Evolutionary conservation across 2,113 vertebrate genomes (phyloP).

Genomic region (Forbesichthys papilliferus): DNA sequence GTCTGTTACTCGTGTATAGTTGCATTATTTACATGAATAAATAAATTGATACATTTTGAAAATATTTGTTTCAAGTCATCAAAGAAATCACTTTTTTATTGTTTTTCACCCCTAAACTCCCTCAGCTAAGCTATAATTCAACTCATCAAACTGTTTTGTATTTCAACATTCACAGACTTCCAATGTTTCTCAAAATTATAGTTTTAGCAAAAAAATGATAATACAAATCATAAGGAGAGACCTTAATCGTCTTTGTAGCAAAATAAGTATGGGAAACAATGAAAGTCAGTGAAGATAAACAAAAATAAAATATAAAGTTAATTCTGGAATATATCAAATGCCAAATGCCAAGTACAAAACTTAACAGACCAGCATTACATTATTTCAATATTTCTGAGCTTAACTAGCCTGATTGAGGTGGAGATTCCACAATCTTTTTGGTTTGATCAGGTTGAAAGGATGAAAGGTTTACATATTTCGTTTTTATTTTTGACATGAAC

Average conservation of each 20-base stretch:
- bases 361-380: background rate
- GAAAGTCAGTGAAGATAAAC: no score
- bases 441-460: no score
- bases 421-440: no score
- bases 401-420: no score
- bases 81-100: background rate
- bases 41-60: slow-evolving; percentile 64
- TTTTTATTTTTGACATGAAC: background rate
- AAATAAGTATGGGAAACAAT: no score
- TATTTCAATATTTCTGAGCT: no score
- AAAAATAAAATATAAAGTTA: no score
- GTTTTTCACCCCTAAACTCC: background rate
- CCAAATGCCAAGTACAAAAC: background rate
- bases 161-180: background rate
- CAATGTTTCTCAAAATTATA: background rate
- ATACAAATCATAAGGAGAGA: no score
- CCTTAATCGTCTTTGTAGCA: no score
- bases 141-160: background rate
- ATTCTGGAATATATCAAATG: background rate
- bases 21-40: slow-evolving; percentile 65
- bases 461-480: no score
- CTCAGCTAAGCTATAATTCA: background rate
- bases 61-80: background rate
- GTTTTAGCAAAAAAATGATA: no score
- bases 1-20: slow-evolving; percentile 74